Base-by-base conservation (phyloP, 2,888 invertebrate species). In the Electrophaes corylata region DNA sequence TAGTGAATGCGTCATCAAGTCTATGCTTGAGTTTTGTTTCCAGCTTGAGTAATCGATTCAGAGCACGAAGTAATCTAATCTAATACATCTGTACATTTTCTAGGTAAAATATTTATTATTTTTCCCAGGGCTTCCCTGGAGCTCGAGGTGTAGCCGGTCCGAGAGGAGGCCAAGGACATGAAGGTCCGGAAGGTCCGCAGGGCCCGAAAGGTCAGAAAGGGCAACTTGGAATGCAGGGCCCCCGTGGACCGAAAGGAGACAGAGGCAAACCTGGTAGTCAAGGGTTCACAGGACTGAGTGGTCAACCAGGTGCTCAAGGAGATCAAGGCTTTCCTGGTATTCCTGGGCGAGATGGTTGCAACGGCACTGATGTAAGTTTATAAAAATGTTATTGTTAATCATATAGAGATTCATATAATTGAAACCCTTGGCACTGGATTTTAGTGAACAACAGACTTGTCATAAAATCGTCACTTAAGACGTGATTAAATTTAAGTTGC, bases 291-390 rank as follows among this genome's bases (percentile, higher is more conserved):
- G 98, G 99, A 58, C 93, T 95, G 67, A 97, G 97, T 54, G 98
- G 98, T 3, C 77, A 76, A 58, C 95, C 95, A 16, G 96, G 96
- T 58, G 78, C 93, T 54, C 94, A 93, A 76, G 96, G 96, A 31
- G 92, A 92, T 49, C 71, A 93, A 0, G 96, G 98, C 47, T 75
- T 92, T 0, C 92, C 96, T n/a, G 98, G 98, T 69, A 89, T 94
- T 40, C 95, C 96, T 37, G 99, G 99, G 49, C 91, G 96, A 72
- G 98, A 99, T 79, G 99, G 99, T 8, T 99, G 99, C 79, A 98
- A 99, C 77, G 99, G 99, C 75, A 97, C 98, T 51, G 98, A 98
- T 84, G 97, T 97, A 93, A 93, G 94, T 92, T 35, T 16, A 14
- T 37, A 14, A 14, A n/a, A n/a, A n/a, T n/a, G n/a, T n/a, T n/a